A percentile compares a stretch with the other conserved stretches of the same genome.
phyloP scores from a whole-genome alignment of 1,140 invertebrate genomes.

The Hylaeus volcanicus region DNA sequence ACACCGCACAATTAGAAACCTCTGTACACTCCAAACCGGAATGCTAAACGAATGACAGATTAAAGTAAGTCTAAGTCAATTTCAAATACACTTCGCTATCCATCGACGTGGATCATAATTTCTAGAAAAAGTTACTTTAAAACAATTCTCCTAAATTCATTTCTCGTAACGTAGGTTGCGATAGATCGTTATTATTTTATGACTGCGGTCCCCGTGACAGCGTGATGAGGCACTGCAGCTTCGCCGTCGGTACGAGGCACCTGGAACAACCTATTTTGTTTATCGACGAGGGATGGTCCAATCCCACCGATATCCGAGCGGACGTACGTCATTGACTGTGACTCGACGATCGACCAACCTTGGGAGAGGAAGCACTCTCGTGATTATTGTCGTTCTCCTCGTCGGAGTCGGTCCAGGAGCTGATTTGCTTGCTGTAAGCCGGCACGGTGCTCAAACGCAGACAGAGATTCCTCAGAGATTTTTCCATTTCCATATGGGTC shows the following conservation, averaged over 20 bases:
- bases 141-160: neutral
- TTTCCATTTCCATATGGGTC: slow-evolving; percentile 59
- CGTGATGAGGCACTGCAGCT: neutral
- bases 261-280: slow-evolving; percentile 47
- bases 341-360: slow-evolving; percentile 29
- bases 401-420: neutral
- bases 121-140: neutral
- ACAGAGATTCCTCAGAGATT: slow-evolving; percentile 59
- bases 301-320: neutral
- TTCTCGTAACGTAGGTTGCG: slow-evolving; percentile 20
- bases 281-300: slow-evolving; percentile 21
- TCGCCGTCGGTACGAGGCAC: neutral
- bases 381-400: neutral
- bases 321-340: neutral
- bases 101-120: neutral
- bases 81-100: slow-evolving; percentile 13
- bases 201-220: slow-evolving; percentile 18
- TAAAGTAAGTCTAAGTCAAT: neutral
- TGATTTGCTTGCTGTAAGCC: neutral
- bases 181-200: slow-evolving; percentile 37
- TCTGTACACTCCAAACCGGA: too few relatives aligned
- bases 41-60: neutral
- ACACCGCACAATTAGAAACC: too few relatives aligned
- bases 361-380: neutral
- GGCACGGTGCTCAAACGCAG: slow-evolving; percentile 51